These are phyloP conservation scores for Zosterops borbonicus DNA, from an alignment of 2,113 vertebrate species.

Conservation along the genomic window DNA sequence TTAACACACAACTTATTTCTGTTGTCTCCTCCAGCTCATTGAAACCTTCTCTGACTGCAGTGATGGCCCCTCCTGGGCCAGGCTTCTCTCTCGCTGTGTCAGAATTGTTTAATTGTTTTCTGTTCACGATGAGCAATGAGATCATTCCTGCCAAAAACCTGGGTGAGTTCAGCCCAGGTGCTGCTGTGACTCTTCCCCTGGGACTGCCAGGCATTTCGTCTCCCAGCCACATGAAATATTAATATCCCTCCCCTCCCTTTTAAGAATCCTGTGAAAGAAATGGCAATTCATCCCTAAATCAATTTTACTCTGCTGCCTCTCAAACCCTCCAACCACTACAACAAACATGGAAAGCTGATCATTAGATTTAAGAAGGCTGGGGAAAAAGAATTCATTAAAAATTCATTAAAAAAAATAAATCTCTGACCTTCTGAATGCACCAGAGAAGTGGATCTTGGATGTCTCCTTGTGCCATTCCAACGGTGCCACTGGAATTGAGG, in stretches of 20 bases:
- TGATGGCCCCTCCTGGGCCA: not conserved
- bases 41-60: not conserved
- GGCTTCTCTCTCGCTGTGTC: not conserved
- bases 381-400: not conserved
- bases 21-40: not conserved
- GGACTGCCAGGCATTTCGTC: not conserved
- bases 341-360: not conserved
- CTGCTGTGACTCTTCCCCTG: not conserved
- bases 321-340: not conserved
- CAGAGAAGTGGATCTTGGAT: too few species aligned
- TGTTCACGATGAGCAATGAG: not conserved
- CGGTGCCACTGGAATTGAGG: accelerated
- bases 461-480: not conserved
- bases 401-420: not conserved
- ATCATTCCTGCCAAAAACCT: not conserved
- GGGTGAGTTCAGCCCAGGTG: not conserved
- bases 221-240: not conserved
- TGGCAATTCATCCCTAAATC: not conserved
- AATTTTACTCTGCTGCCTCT: not conserved
- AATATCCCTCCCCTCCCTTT: not conserved
- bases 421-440: not conserved
- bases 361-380: not conserved
- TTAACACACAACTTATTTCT: not conserved
- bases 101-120: not conserved
- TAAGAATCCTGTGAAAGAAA: not conserved